Evolutionary conservation across 2,797 vertebrate genomes (phyloP).

Genomic region (Mareca penelope): DNA sequence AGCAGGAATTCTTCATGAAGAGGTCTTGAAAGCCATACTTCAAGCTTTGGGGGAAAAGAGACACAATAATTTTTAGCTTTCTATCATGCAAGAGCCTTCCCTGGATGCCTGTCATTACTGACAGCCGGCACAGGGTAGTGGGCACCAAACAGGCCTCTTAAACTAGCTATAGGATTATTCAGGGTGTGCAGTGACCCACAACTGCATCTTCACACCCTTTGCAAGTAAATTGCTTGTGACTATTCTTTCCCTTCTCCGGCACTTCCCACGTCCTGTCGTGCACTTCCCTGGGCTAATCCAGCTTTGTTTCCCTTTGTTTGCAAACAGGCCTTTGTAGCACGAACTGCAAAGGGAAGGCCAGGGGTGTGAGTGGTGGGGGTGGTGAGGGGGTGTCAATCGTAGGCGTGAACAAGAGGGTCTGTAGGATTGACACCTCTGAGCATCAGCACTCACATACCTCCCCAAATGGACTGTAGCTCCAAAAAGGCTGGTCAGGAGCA

Average conservation of each 20-base stretch:
- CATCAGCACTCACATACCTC: neutral
- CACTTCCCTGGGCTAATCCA: neutral
- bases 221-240: neutral
- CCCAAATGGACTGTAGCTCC: neutral
- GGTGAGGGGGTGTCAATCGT: neutral
- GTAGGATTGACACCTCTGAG: neutral
- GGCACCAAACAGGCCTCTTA: neutral
- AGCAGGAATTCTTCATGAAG: neutral
- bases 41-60: neutral
- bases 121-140: neutral
- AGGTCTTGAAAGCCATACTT: neutral
- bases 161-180: neutral
- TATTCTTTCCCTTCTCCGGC: neutral
- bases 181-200: neutral
- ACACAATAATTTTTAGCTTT: neutral
- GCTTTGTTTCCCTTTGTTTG: neutral
- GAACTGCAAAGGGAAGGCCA: neutral
- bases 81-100: neutral
- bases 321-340: neutral
- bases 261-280: neutral
- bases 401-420: neutral
- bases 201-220: neutral
- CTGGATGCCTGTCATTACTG: neutral
- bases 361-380: fast-evolving
- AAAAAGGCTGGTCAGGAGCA: neutral